Evolutionary conservation across 2,888 invertebrate genomes (phyloP), one percentile per base, ranked within the genome.

Genomic region (Hybos culiciformis): DNA sequence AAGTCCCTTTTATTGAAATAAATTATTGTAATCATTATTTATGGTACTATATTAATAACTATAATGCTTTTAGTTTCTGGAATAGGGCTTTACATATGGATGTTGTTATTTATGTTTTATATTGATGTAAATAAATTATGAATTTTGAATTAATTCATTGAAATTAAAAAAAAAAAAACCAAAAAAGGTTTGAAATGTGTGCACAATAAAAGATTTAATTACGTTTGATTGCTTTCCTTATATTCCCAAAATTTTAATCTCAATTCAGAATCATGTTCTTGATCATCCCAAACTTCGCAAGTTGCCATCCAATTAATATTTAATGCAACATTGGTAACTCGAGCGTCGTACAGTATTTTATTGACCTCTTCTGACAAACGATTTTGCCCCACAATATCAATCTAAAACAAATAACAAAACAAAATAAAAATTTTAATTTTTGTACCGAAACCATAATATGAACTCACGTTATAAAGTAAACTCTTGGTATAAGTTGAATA

Each of bases 241-340:
- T 73, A 83, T 44, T 67, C 55, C 85, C 86, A 87, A 63, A 86
- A 86, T 57, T 86, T 87, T 1, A 87, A 66, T 42, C 78, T 67
- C 5, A 78, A 63, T 62, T 85, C 83, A 5, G 71, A 68, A 39
- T 67, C 63, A 46, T 72, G 71, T 34, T 71, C 60, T 20, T 68
- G 62, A 60, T 80, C 78, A 53, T 75, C 70, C 46, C 75, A 67
- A 44, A 72, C 68, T 57, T 80, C 80, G 5, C 75, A 70, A 1
- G 85, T 85, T 7, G 77, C 82, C 67, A 87, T 69, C 86, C 87
- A 87, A 56, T 73, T 69, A 41, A 70, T 67, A 58, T 76, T 77
- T 44, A 86, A 69, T 1, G 80, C 77, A n/a, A 78, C 70, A 51
- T 72, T 70, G 5, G 71, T 74, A 0, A 88, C 75, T 54, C 78